Evolutionary conservation across 2,113 vertebrate species (phyloP), one percentile per base, ranked within the genome.

Genomic region (Brienomyrus brachyistius): DNA sequence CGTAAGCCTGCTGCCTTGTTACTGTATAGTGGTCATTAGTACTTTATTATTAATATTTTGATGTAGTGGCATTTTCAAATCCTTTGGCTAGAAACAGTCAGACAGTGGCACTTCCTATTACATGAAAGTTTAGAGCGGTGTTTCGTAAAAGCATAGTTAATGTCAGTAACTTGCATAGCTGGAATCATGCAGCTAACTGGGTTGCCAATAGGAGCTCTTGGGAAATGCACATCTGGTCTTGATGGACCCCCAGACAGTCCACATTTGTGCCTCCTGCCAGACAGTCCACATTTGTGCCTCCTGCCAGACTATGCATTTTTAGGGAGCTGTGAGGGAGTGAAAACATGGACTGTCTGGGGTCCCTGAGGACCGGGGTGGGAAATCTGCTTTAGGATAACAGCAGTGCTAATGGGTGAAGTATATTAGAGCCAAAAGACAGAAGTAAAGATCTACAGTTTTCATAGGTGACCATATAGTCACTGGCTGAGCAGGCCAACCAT

Each of bases 1-100:
- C 91, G 98, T 98, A 93, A 90, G 96, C 90, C 85, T 47, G 27
- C 1, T 5, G 19, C 11, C 10, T 45, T 5, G 1, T 19, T 56
- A 15, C 19, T 66, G 56, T 66, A 6, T 3, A 35, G n/a, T 5
- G 50, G 0, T 51, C 23, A 52, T 86, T 31, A 19, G 0, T 27
- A 74, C 35, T 31, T 13, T 80, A 74, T 74, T 56, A 23, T 1
- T 35, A 19, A 40, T 40, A 80, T 80, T 77, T 77, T 15, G 27
- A 74, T 31, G 31, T 31, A 35, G 66, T 1, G 13, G 27, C 13
- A 15, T 74, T 74, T 35, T 31, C 31, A 74, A 35, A 8, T 74
- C 23, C 13, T 1, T 31, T 27, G 62, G 27, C 3, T 27, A 2
- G n/a, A 66, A 66, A n/a, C n/a, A 27, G 3, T 74, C 5, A 74